phyloP scores from a whole-genome alignment of 1,140 invertebrate genomes.

The Whitmania pigra region DNA sequence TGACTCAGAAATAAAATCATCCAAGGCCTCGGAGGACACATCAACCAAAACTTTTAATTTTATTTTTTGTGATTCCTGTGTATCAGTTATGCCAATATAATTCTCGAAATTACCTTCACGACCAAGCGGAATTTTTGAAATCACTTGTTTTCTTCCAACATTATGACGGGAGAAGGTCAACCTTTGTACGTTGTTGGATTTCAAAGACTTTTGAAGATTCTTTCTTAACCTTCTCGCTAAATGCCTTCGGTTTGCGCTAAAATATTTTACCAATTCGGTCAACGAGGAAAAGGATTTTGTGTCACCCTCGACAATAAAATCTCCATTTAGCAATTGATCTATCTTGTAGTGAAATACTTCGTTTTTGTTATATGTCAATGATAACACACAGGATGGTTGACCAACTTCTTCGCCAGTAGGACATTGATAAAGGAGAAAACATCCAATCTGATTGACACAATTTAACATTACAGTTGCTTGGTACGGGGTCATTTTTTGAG shows the following conservation, averaged over 20 bases:
- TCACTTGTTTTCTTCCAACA: slow-evolving; percentile 17
- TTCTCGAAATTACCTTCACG: no score
- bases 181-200: neutral
- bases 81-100: no score
- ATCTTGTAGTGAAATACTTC: slow-evolving; percentile 22
- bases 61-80: neutral
- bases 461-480: slow-evolving; percentile 21
- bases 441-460: slow-evolving; percentile 15
- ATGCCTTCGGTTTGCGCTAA: slow-evolving; percentile 15
- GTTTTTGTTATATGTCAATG: slow-evolving; percentile 3
- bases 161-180: neutral
- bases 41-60: slow-evolving; percentile 20
- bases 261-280: slow-evolving; percentile 16
- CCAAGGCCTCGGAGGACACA: slow-evolving; percentile 8
- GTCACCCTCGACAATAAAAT: slow-evolving; percentile 20
- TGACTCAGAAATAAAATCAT: slow-evolving; percentile 23
- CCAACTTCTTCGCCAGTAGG: neutral
- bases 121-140: neutral
- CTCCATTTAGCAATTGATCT: slow-evolving; percentile 15
- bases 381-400: slow-evolving; percentile 12
- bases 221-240: slow-evolving; percentile 20
- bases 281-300: slow-evolving; percentile 20
- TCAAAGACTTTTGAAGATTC: slow-evolving; percentile 12
- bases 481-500: slow-evolving; percentile 11
- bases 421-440: slow-evolving; percentile 18